phyloP scores from a whole-genome alignment of 2,888 invertebrate species.

The Oscheius sp. region DNA sequence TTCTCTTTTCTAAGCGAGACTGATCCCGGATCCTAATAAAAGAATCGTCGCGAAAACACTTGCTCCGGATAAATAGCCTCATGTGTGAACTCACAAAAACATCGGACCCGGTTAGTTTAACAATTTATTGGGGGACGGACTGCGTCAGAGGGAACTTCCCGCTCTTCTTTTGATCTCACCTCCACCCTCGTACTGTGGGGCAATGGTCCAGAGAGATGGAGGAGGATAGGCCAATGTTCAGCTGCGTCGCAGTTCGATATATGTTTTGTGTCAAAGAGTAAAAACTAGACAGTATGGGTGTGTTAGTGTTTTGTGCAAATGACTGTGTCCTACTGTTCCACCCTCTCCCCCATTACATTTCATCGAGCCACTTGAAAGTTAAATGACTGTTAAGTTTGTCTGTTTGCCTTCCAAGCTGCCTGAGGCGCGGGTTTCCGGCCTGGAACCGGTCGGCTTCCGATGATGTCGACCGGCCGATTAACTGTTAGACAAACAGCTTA shows the following conservation, averaged over 20 bases:
- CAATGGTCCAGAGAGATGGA: neutral
- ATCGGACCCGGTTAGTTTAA: neutral
- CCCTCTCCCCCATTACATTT: neutral
- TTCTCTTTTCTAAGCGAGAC: neutral
- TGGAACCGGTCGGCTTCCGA: constrained; percentile 17
- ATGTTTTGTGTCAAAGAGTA: neutral
- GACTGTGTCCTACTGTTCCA: neutral
- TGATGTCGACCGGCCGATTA: constrained; percentile 31
- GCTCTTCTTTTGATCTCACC: neutral
- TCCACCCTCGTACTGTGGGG: neutral
- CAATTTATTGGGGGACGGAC: neutral
- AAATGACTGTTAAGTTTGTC: constrained; percentile 1
- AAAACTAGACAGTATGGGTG: neutral
- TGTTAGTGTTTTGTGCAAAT: neutral
- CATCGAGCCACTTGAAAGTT: neutral
- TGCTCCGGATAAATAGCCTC: neutral
- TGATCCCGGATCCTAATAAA: neutral
- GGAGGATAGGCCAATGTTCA: neutral
- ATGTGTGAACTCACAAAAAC: constrained; percentile 4
- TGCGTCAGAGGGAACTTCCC: neutral
- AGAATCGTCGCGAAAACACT: neutral
- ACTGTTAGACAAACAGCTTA: constrained; percentile 22
- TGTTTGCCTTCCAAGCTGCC: neutral
- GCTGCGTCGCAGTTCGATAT: neutral
- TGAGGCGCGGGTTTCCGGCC: constrained; percentile 14